phyloP scores from a whole-genome alignment of 2,888 invertebrate genomes.

The Dynastes tityus region DNA sequence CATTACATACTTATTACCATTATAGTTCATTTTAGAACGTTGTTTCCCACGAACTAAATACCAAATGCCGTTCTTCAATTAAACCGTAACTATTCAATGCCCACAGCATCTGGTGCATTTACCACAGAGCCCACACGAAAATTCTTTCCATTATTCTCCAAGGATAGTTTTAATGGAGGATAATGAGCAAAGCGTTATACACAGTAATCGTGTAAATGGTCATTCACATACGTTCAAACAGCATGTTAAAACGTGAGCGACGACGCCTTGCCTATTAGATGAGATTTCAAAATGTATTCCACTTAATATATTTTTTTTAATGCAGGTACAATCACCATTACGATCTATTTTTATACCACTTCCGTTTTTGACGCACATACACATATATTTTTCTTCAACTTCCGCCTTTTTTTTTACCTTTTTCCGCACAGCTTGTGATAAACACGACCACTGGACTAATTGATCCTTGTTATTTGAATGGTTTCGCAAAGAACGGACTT shows the following conservation, averaged over 20 bases:
- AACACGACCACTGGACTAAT: conserved; percentile 1
- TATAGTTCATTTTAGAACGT: neutral
- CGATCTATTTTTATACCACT: conserved; percentile 6
- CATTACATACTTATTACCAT: too few species aligned
- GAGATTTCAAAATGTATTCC: conserved; percentile 6
- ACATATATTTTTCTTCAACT: conserved; percentile 1
- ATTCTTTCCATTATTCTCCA: conserved; percentile 8
- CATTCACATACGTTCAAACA: neutral
- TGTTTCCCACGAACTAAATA: conserved; percentile 8
- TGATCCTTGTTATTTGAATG: conserved; percentile 7
- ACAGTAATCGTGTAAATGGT: conserved; percentile 5
- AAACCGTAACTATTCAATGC: neutral
- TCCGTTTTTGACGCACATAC: neutral
- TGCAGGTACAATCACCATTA: neutral
- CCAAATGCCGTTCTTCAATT: conserved; percentile 7
- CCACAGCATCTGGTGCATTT: neutral
- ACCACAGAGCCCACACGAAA: neutral
- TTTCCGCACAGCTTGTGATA: neutral
- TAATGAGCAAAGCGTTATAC: conserved; percentile 6
- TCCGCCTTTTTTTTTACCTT: conserved; percentile 6
- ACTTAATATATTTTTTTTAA: neutral
- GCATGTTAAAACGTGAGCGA: neutral
- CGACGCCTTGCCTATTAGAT: neutral
- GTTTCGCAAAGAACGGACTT: neutral
- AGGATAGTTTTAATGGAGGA: conserved; percentile 16